Base-by-base conservation (phyloP, 2,113 vertebrate species). In the Addax nasomaculatus region DNA sequence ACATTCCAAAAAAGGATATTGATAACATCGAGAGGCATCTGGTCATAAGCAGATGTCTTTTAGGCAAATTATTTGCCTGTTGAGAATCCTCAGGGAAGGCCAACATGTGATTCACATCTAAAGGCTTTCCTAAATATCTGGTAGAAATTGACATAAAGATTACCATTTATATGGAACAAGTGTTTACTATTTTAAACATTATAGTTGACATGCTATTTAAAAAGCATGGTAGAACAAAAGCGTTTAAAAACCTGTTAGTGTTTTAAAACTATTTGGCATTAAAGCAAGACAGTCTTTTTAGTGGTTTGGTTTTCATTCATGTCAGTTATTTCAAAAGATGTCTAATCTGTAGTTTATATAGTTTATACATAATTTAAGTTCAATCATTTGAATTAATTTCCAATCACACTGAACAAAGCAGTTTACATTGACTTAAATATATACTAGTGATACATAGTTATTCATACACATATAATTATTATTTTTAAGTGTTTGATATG, bases 341-440 rank as follows among this genome's bases (percentile, higher is more conserved):
- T 86, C 85, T 86, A 83, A 86, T 87, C 27, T 92, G 23, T 86
- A 81, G 27, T 88, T 94, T 80, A 67, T 58, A 9, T 21, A 89
- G 8, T 47, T 90, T 96, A 80, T 39, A 73, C 3, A 49, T 76
- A 92, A 86, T 96, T 96, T 94, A 94, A 95, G n/a, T 36, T 85
- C 89, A 93, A 43, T 78, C 1, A 85, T 85, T 92, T 96, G 33
- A 95, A 84, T 97, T 89, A 90, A 73, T 88, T 97, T 95, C 23
- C 3, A 85, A 21, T 95, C n/a, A 86, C 29, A 60, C 19, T 80
- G 5, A 55, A 70, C 7, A 89, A 96, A 96, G 90, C 67, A 29
- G 14, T 85, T 39, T 55, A 92, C 29, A 87, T 25, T 87, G 25
- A 76, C 43, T 95, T 83, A 93, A 92, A 94, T 84, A 89, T 83